These are phyloP conservation scores for Platyrinchus mystaceus DNA, from an alignment of 2,797 vertebrate genomes.

Conservation along the genomic window DNA sequence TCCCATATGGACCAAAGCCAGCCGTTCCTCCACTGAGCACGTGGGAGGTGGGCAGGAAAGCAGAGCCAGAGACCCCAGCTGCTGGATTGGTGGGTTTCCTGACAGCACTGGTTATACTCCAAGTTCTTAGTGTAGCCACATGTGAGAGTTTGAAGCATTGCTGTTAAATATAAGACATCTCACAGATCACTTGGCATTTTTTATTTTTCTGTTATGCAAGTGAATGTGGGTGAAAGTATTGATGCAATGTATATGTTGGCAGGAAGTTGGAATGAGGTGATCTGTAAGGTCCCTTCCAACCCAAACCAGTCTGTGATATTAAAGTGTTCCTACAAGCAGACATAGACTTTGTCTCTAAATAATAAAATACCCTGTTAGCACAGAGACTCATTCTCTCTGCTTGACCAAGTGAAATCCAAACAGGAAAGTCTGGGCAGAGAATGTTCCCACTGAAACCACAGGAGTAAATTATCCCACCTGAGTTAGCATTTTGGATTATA, in stretches of 20 bases:
- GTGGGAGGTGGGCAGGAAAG: rapidly evolving
- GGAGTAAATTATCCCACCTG: not conserved
- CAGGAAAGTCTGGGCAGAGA: not conserved
- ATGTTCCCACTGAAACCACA: not conserved
- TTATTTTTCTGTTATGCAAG: not conserved
- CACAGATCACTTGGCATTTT: not conserved
- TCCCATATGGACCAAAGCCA: rapidly evolving
- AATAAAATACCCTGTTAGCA: not conserved
- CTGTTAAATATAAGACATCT: not conserved
- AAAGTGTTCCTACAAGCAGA: not conserved
- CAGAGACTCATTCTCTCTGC: not conserved
- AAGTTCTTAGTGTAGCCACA: not conserved
- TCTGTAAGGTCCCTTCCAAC: not conserved
- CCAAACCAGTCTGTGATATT: not conserved
- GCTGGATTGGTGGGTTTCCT: rapidly evolving
- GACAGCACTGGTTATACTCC: rapidly evolving
- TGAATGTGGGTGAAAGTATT: too few relatives aligned
- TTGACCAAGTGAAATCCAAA: not conserved
- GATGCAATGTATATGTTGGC: not conserved
- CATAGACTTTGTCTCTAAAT: not conserved
- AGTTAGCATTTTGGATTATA: not conserved
- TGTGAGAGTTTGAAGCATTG: rapidly evolving
- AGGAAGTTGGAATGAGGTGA: not conserved
- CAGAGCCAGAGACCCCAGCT: rapidly evolving
- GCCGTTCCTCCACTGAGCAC: rapidly evolving